Percentiles rank a stretch among this genome's conserved stretches.
Evolutionary conservation across 1,140 invertebrate genomes (phyloP).

Genomic region (Rhyzopertha dominica): DNA sequence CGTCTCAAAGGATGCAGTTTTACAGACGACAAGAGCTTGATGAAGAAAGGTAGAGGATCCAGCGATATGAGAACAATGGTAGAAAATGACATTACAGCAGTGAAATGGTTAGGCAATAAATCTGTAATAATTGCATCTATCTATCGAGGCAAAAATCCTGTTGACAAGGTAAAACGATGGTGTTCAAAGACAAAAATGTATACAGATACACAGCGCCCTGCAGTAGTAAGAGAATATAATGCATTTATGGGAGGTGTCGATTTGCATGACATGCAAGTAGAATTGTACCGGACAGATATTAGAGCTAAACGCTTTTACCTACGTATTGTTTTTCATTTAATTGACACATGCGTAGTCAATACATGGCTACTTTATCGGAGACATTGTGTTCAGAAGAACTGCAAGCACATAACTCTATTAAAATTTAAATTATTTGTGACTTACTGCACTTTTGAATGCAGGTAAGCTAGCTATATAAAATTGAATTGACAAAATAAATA

Average conservation of each 20-base stretch:
- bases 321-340: slow-evolving; percentile 9
- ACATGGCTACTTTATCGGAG: too few species aligned
- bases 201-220: slow-evolving; percentile 5
- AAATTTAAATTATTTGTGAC: too few species aligned
- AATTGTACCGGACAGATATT: slow-evolving; percentile 7
- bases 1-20: background rate
- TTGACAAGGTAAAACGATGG: background rate
- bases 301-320: slow-evolving; percentile 12
- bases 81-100: background rate
- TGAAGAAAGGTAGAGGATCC: slow-evolving; percentile 6
- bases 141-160: background rate
- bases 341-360: slow-evolving; percentile 10
- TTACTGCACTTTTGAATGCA: too few species aligned
- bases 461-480: too few species aligned
- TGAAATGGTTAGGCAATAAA: slow-evolving; percentile 12
- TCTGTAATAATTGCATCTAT: background rate
- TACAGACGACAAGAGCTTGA: slow-evolving; percentile 3
- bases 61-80: background rate
- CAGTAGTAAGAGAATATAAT: slow-evolving; percentile 17
- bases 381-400: too few species aligned
- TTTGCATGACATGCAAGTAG: slow-evolving; percentile 15
- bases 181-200: background rate
- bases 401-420: too few species aligned
- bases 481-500: too few species aligned
- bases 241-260: slow-evolving; percentile 19